Percentiles rank a stretch among this genome's conserved stretches.
phyloP scores from a whole-genome alignment of 2,888 invertebrate genomes.

The Tribolium freemani region DNA sequence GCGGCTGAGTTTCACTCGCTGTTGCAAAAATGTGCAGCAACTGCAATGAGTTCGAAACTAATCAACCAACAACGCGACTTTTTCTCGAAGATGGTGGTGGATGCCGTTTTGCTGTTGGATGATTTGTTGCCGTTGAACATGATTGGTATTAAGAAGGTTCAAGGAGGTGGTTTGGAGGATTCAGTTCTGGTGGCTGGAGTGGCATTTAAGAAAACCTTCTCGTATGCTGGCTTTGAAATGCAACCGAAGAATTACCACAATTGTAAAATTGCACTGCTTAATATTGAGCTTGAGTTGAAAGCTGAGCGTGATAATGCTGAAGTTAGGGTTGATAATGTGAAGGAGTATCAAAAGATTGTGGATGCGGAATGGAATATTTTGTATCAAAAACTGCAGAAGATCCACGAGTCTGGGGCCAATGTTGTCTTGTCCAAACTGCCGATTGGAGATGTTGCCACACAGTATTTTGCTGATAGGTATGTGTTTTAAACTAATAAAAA shows the following conservation, averaged over 20 bases:
- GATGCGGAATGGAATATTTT: slow-evolving; percentile 99
- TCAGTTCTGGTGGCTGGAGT: slow-evolving; percentile 94
- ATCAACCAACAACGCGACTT: slow-evolving; percentile 96
- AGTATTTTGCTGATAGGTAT: slow-evolving; percentile 94
- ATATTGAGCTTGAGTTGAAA: slow-evolving; percentile 97
- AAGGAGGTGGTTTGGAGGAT: slow-evolving; percentile 86
- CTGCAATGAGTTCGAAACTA: slow-evolving; percentile 97
- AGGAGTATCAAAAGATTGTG: slow-evolving; percentile 96
- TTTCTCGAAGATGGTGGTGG: slow-evolving; percentile 98
- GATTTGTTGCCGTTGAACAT: slow-evolving; percentile 94
- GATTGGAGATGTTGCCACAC: slow-evolving; percentile 99
- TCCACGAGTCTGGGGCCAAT: slow-evolving; percentile 93
- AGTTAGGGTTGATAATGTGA: slow-evolving; percentile 93
- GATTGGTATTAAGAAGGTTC: slow-evolving; percentile 97
- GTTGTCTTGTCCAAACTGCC: slow-evolving; percentile 95
- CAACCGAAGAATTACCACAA: slow-evolving; percentile 93
- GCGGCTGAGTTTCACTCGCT: slow-evolving; percentile 75
- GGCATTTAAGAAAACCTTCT: slow-evolving; percentile 99
- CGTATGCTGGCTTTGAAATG: slow-evolving; percentile 99
- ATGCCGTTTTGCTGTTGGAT: slow-evolving; percentile 94
- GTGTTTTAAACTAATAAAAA: background rate
- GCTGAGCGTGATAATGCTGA: slow-evolving; percentile 99
- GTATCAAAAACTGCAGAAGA: slow-evolving; percentile 91
- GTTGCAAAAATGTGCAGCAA: slow-evolving; percentile 92
- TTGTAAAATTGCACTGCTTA: slow-evolving; percentile 95